Conservation (phyloP, 23 tunicate species). For the Phallusia fumigata region DNA sequence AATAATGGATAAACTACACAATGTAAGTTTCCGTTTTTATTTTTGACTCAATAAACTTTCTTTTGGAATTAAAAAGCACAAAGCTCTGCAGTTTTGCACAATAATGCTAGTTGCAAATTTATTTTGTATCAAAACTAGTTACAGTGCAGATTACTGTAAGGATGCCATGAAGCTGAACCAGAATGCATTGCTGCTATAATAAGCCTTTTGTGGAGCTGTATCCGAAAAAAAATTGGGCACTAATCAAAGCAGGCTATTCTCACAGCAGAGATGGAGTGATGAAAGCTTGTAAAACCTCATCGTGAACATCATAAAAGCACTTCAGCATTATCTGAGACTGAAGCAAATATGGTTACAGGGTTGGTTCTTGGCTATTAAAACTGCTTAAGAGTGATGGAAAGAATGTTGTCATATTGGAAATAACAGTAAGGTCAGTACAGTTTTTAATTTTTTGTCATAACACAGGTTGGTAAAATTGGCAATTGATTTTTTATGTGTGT, state of each 20-base stretch:
- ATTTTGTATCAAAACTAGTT: background rate
- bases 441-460: too few species aligned
- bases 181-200: background rate
- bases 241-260: too few species aligned
- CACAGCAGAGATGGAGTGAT: conserved; percentile 12
- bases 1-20: too few species aligned
- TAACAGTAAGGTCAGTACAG: conserved; percentile 25
- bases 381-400: conserved; percentile 32
- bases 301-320: conserved; percentile 26
- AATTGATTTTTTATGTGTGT: background rate
- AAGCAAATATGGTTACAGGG: conserved; percentile 14
- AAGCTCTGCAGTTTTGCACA: too few species aligned
- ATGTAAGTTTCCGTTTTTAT: too few species aligned
- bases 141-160: background rate
- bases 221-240: too few species aligned
- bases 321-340: conserved; percentile 22
- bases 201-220: background rate
- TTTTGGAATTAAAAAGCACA: too few species aligned
- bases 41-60: too few species aligned
- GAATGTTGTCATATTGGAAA: conserved; percentile 28
- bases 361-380: conserved; percentile 16
- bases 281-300: conserved; percentile 21
- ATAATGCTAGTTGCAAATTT: too few species aligned
- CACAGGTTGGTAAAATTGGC: background rate
- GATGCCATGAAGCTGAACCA: background rate